Evolutionary conservation across 2,797 vertebrate genomes (phyloP).

Genomic region (Serranus cabrilla): DNA sequence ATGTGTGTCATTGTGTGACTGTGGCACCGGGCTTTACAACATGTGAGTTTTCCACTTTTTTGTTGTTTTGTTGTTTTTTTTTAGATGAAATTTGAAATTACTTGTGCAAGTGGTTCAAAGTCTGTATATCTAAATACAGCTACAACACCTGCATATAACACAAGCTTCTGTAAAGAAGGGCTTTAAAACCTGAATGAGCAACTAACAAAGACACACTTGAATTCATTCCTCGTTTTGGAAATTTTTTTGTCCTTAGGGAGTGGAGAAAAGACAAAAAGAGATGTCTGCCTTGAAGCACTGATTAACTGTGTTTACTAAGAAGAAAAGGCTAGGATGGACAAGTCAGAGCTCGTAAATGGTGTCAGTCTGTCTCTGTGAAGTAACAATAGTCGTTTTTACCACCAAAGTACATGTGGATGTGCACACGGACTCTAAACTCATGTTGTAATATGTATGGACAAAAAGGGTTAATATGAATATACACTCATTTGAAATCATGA

Average conservation of each 20-base stretch:
- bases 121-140: conserved; percentile 23
- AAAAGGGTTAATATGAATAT: conserved; percentile 77
- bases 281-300: conserved; percentile 53
- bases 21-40: conserved; percentile 49
- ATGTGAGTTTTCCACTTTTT: conserved; percentile 50
- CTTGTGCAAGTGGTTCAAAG: conserved; percentile 23
- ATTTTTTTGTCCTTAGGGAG: conserved; percentile 31
- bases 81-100: conserved; percentile 36
- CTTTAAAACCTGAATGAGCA: conserved; percentile 59
- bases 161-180: conserved; percentile 61
- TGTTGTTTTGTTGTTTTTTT: conserved; percentile 21
- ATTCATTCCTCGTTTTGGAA: conserved; percentile 60
- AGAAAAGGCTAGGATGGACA: conserved; percentile 47
- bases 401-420: conserved; percentile 74
- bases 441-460: conserved; percentile 64
- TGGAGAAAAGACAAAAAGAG: conserved; percentile 18
- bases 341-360: conserved; percentile 64
- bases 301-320: conserved; percentile 63
- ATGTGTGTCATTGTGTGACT: conserved; percentile 49
- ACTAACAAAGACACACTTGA: conserved; percentile 64
- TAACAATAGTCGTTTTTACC: conserved; percentile 69
- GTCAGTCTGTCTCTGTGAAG: conserved; percentile 63
- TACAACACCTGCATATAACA: conserved; percentile 38
- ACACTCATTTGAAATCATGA: conserved; percentile 68
- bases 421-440: conserved; percentile 52